Evolutionary conservation across 2,888 invertebrate genomes (phyloP), one percentile per base, ranked within the genome.

Genomic region (Campoplex nolae): DNA sequence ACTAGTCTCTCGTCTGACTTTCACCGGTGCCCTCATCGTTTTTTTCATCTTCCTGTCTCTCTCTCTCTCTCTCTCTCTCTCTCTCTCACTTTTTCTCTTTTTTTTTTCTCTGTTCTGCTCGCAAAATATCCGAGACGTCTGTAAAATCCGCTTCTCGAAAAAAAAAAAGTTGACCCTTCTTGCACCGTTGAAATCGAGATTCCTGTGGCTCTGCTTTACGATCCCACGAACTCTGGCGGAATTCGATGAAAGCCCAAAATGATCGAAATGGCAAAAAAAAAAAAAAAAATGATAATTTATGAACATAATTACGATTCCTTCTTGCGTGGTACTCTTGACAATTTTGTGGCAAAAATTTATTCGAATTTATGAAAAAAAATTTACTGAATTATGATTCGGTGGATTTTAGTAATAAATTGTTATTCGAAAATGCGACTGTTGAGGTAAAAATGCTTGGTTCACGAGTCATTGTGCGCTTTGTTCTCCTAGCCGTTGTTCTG

Each of bases 1-100:
- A 79, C 56, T 78, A 83, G 83, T 76, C 85, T 86, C 85, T 88
- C 87, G 91, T 85, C 90, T 89, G 90, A 91, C 91, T 92, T 91
- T 92, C 90, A 91, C 91, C 89, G 86, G 84, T 68, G 68, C 42
- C 42, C 68, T 68, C 68, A 13, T 68, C 68, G 38, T 42, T 68
- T 42, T 68, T 1, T 28, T n/a, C 35, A 32, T 65, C 65, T 65
- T 18, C n/a, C 45, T 58, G 83, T 84, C 78, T 71, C 51, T n/a
- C 42, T 28, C 68, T 54, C 79, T 80, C 71, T 28, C 42, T 42
- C n/a, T n/a, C n/a, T 84, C 78, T 71, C 51, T n/a, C 42, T 28
- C 68, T 54, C 79, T 80, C 71, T 28, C 42, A n/a, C n/a, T n/a
- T n/a, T n/a, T n/a, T n/a, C n/a, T n/a, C n/a, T n/a, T n/a, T n/a